These are phyloP conservation scores for Prionailurus bengalensis DNA, from an alignment of 2,113 vertebrate genomes.

Conservation along the genomic window DNA sequence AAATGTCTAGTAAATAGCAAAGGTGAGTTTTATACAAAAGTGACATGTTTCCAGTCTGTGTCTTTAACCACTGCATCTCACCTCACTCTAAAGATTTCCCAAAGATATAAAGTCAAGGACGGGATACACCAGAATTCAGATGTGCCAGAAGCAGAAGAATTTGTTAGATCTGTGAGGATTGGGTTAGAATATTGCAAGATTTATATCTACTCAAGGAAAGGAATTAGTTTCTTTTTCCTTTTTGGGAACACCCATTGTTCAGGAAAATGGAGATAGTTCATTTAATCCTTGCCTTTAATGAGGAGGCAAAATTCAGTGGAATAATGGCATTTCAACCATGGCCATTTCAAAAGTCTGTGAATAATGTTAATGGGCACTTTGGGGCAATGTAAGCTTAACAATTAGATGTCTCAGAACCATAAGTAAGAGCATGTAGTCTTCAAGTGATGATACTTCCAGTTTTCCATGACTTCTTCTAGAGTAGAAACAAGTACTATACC, in stretches of 20 bases:
- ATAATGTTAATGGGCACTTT: background rate
- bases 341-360: conserved; percentile 24
- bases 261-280: background rate
- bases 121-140: background rate
- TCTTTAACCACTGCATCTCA: background rate
- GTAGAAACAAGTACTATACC: background rate
- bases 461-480: conserved; percentile 38
- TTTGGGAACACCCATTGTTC: background rate
- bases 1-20: background rate
- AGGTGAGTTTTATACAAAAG: background rate
- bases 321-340: background rate
- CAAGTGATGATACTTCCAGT: background rate
- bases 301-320: conserved; percentile 11
- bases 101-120: background rate
- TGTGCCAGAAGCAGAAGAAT: background rate
- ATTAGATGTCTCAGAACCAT: background rate
- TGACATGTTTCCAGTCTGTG: background rate
- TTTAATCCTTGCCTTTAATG: background rate
- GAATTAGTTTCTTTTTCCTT: background rate
- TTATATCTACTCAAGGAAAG: background rate
- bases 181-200: background rate
- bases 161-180: background rate
- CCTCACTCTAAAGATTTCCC: background rate
- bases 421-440: background rate
- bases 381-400: background rate